Percentiles rank a stretch among this genome's conserved stretches.
phyloP scores from a whole-genome alignment of 2,113 vertebrate genomes.

The Emberiza fucata region DNA sequence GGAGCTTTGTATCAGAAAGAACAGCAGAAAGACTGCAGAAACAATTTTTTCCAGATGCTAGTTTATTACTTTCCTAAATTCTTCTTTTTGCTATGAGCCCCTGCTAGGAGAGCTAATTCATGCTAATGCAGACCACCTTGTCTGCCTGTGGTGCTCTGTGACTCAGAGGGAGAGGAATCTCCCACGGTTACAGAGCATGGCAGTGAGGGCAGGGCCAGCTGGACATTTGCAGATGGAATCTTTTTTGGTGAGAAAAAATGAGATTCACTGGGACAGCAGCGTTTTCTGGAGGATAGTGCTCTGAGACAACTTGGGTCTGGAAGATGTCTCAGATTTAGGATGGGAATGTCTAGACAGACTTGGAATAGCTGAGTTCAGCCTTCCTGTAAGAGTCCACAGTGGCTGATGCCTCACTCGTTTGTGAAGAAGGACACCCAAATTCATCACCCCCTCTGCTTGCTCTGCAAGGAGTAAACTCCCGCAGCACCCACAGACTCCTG shows the following conservation, averaged over 20 bases:
- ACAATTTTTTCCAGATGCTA: background rate
- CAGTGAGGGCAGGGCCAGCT: background rate
- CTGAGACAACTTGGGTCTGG: background rate
- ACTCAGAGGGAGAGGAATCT: constrained; percentile 8
- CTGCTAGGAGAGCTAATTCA: background rate
- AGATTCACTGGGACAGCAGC: background rate
- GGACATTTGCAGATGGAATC: background rate
- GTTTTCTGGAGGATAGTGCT: background rate
- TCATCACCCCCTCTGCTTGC: background rate
- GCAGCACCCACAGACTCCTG: background rate
- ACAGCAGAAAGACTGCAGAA: background rate
- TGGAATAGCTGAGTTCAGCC: background rate
- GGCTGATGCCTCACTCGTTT: background rate
- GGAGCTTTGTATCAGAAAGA: background rate
- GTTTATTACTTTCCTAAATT: background rate
- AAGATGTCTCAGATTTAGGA: background rate
- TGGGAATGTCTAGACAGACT: background rate
- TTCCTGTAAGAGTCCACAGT: background rate
- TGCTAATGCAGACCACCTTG: background rate
- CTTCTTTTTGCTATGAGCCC: background rate
- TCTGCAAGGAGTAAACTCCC: background rate
- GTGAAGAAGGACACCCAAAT: background rate
- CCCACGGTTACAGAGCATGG: background rate
- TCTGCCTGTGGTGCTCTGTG: background rate
- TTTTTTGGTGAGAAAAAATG: background rate